Evolutionary conservation across 2,888 invertebrate species (phyloP), one percentile per base, ranked within the genome.

Genomic region (Argyra leucocephala): DNA sequence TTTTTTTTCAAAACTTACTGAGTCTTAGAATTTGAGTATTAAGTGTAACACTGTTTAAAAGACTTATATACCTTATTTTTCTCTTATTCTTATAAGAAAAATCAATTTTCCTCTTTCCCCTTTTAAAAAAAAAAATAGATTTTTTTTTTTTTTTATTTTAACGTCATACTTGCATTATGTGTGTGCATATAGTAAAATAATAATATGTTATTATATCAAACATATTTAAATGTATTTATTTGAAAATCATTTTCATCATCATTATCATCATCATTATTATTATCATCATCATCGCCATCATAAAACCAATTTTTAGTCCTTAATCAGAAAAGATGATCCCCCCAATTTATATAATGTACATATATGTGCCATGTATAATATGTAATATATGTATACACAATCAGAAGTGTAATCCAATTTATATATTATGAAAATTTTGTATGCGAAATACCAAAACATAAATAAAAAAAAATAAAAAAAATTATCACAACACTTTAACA

Each of bases 321-420:
- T 48, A 48, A 48, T 48, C 48, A 48, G 48, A 48, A 48, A 48
- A 48, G 48, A 48, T 48, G 48, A 48, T 48, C 48, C 48, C 48
- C 48, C 48, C 48, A 48, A 48, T 48, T 48, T 48, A 48, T 48
- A 12, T 5, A 10, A 37, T 12, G 15, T 37, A 37, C 37, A 37
- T 37, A 37, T 37, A 37, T n/a, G n/a, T n/a, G n/a, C n/a, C n/a
- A n/a, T n/a, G n/a, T n/a, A n/a, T n/a, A n/a, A n/a, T n/a, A n/a
- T n/a, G n/a, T n/a, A n/a, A 48, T n/a, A 48, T 48, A 48, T n/a
- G 48, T 48, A 15, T 48, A 48, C n/a, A 48, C 5, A 48, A 48
- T 18, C 5, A 48, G 15, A 37, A 31, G 31, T 31, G 31, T 48
- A 48, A 48, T 48, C 48, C 48, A 48, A 48, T 48, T 48, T 48